Evolutionary conservation across 2,113 vertebrate genomes (phyloP).

Genomic region (Proterorhinus semilunaris): DNA sequence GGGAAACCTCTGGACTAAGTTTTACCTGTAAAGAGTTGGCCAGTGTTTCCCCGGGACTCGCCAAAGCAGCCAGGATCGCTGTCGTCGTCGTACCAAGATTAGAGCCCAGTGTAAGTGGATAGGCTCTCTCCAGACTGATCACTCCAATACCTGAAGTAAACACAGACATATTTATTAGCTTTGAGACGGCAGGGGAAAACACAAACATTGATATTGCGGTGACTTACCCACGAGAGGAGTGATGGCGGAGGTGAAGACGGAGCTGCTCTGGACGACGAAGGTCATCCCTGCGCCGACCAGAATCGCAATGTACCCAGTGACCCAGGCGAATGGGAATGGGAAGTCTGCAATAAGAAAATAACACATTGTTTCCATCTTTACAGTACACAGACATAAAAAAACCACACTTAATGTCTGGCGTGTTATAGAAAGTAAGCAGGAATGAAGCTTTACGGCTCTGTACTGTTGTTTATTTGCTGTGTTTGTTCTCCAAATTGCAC

Average conservation of each 20-base stretch:
- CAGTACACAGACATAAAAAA: not conserved
- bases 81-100: slow-evolving; percentile 99
- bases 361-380: not conserved
- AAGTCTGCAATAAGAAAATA: slow-evolving; percentile 81
- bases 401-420: not conserved
- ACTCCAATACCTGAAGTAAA: slow-evolving; percentile 85
- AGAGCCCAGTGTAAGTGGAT: slow-evolving; percentile 92
- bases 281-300: slow-evolving; percentile 94
- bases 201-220: accelerated
- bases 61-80: slow-evolving; percentile 90
- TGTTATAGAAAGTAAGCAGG: not conserved
- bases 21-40: slow-evolving; percentile 86
- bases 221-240: slow-evolving; percentile 93
- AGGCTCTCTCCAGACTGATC: slow-evolving; percentile 91
- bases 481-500: too few species aligned
- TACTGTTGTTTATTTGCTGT: too few species aligned
- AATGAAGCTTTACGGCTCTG: too few species aligned
- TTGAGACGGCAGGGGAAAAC: not conserved
- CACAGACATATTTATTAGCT: not conserved
- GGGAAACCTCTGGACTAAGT: too few species aligned
- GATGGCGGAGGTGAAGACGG: slow-evolving; percentile 95
- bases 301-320: slow-evolving; percentile 94
- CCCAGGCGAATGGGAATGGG: slow-evolving; percentile 90
- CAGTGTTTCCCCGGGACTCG: slow-evolving; percentile 86
- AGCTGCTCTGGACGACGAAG: slow-evolving; percentile 96